Evolutionary conservation across 2,113 vertebrate species (phyloP), one percentile per base, ranked within the genome.

Genomic region (Xiphophorus couchianus): DNA sequence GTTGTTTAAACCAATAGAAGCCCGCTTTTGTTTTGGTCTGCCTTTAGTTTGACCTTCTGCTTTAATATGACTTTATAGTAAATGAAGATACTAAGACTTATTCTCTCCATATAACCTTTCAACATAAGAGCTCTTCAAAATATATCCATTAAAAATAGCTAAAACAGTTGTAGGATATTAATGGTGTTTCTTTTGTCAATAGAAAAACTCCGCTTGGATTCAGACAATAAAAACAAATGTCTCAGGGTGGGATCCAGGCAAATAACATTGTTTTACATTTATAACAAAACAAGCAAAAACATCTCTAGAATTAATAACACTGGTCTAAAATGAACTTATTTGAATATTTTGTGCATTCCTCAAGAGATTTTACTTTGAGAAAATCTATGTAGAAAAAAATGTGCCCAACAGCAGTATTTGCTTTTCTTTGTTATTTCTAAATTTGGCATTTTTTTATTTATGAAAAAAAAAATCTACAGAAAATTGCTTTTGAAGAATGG

Each of bases 361-460:
- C 67, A 28, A 79, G 27, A 66, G 51, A 61, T 1, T 29, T 12
- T 54, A 65, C 27, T 44, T 73, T 58, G 4, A 69, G 31, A 48
- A 85, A 71, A 66, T 79, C 83, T 79, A 87, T 9, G 62, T 71
- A 77, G 19, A 71, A 77, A 80, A 78, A 39, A 89, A 88, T 73
- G 87, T 91, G 91, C 91, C 91, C 90, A 54, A 74, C 30, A 63
- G 64, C 66, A 65, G 39, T 63, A 35, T 11, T 10, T 73, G 33
- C 15, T 48, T 48, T 70, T 75, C 37, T 44, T 75, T 39, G 63
- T 19, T 82, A 22, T 78, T 28, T 61, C 77, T 65, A 29, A 77
- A 81, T 62, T 77, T 81, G 60, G 67, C 69, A 66, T 9, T 31
- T 72, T 35, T 74, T 69, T 29, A 0, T 76, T 75, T 33, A 60